Conservation (phyloP, 2,797 vertebrate species). For the Parauchenoglanis ngamensis region DNA sequence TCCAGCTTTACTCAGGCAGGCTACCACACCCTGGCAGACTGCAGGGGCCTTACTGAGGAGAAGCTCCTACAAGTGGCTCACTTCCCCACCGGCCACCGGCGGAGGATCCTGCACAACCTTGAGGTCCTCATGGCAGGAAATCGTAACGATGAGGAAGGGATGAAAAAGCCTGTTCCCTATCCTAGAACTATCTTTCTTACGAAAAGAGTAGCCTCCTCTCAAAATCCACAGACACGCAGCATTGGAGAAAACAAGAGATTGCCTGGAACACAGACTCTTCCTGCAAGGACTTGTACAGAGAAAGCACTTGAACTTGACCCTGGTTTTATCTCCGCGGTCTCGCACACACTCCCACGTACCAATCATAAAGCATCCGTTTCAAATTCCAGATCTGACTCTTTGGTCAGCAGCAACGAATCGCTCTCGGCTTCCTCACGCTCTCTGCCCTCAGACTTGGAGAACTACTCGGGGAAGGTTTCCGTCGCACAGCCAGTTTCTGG, state of each 20-base stretch:
- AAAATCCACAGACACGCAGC: slow-evolving; percentile 34
- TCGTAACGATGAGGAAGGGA: slow-evolving; percentile 15
- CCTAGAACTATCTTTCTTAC: slow-evolving; percentile 65
- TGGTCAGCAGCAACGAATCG: slow-evolving; percentile 64
- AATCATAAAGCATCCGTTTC: slow-evolving; percentile 27
- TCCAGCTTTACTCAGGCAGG: slow-evolving; percentile 76
- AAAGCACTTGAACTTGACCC: not conserved
- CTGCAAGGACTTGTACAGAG: slow-evolving; percentile 57
- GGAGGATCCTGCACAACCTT: slow-evolving; percentile 87
- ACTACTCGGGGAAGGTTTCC: slow-evolving; percentile 55
- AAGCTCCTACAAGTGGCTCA: slow-evolving; percentile 80
- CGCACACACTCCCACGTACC: slow-evolving; percentile 44
- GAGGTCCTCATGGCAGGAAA: slow-evolving; percentile 62
- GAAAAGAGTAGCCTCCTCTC: slow-evolving; percentile 52
- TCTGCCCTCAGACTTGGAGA: slow-evolving; percentile 63
- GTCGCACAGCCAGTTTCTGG: slow-evolving; percentile 43
- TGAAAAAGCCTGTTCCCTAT: slow-evolving; percentile 47
- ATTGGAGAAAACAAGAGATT: not conserved
- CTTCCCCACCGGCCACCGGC: slow-evolving; percentile 88
- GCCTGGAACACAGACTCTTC: slow-evolving; percentile 59
- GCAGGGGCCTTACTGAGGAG: slow-evolving; percentile 76
- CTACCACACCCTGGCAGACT: slow-evolving; percentile 77
- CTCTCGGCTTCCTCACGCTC: slow-evolving; percentile 56
- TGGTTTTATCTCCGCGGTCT: slow-evolving; percentile 36
- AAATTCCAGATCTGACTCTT: slow-evolving; percentile 33